Percentiles rank a stretch among this genome's conserved stretches.
phyloP scores from a whole-genome alignment of 1,140 invertebrate genomes.

The Panonychus citri region DNA sequence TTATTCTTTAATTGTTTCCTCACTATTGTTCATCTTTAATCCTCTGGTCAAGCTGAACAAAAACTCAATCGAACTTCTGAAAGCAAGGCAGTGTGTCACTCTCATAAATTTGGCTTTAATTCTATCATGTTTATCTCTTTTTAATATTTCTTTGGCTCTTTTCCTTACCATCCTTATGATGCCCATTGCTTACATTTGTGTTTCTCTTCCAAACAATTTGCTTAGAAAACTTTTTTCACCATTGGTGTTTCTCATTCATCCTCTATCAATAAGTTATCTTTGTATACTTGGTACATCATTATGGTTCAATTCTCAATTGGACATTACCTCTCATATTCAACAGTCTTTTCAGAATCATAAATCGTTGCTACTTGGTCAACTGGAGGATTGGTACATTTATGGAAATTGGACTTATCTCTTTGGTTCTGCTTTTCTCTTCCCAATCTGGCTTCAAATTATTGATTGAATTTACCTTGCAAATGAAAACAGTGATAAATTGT shows the following conservation, averaged over 20 bases:
- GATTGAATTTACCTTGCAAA: too few relatives aligned
- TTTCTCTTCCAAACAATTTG: slow-evolving; percentile 1
- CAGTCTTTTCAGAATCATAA: slow-evolving; percentile 42
- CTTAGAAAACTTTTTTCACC: neutral
- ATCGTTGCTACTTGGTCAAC: slow-evolving; percentile 46
- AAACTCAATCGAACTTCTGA: neutral
- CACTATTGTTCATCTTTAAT: slow-evolving; percentile 1
- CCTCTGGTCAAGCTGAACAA: neutral
- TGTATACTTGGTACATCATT: slow-evolving; percentile 30
- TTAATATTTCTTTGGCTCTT: slow-evolving; percentile 66
- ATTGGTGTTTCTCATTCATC: slow-evolving; percentile 39
- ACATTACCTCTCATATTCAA: slow-evolving; percentile 22
- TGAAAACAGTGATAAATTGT: too few relatives aligned
- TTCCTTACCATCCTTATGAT: slow-evolving; percentile 42
- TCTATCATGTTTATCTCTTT: slow-evolving; percentile 49
- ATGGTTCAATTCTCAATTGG: slow-evolving; percentile 34
- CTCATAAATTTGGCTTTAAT: slow-evolving; percentile 47
- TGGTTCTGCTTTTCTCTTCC: slow-evolving; percentile 30
- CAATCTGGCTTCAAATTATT: slow-evolving; percentile 32
- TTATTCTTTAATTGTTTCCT: neutral
- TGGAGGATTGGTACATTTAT: slow-evolving; percentile 54
- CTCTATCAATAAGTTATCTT: slow-evolving; percentile 34
- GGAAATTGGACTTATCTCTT: slow-evolving; percentile 38
- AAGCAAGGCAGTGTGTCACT: slow-evolving; percentile 20
- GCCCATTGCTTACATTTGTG: slow-evolving; percentile 37